A percentile compares a stretch with the other conserved stretches of the same genome.
Conservation (phyloP, 23 tunicate species). For the Phallusia fumigata region DNA sequence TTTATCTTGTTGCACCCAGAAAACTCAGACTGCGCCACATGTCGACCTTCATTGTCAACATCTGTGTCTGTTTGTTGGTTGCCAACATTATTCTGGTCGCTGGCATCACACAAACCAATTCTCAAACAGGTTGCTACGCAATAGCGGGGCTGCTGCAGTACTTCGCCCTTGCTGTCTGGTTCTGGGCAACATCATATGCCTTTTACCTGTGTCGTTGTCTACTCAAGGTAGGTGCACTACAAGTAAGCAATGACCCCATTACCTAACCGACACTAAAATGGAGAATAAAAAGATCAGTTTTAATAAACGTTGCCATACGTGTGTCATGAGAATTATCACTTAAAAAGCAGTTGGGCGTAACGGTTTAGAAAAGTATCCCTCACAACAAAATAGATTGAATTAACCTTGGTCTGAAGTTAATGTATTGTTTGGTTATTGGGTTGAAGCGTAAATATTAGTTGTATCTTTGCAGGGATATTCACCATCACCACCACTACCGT, state of each 20-base stretch:
- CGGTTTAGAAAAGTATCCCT: no score
- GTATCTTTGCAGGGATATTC: neutral
- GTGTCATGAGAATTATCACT: no score
- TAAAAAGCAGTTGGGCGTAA: no score
- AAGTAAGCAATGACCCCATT: neutral
- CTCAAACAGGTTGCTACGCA: neutral
- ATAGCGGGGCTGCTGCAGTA: neutral
- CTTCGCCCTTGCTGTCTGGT: neutral
- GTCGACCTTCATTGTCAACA: neutral
- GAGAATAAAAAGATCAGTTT: neutral
- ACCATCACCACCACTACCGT: neutral
- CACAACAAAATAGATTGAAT: neutral
- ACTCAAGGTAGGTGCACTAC: neutral
- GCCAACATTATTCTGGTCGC: constrained; percentile 1
- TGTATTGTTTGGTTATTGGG: neutral
- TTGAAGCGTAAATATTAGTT: neutral
- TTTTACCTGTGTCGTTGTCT: neutral
- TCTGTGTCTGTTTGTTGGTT: neutral
- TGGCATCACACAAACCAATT: neutral
- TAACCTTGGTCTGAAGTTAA: neutral
- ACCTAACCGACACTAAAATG: neutral
- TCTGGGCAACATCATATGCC: neutral
- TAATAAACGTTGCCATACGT: neutral
- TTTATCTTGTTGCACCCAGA: neutral
- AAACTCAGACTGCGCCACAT: neutral